Evolutionary conservation across 1,140 invertebrate genomes (phyloP), one percentile per base, ranked within the genome.

Genomic region (Drosophila nikananu): DNA sequence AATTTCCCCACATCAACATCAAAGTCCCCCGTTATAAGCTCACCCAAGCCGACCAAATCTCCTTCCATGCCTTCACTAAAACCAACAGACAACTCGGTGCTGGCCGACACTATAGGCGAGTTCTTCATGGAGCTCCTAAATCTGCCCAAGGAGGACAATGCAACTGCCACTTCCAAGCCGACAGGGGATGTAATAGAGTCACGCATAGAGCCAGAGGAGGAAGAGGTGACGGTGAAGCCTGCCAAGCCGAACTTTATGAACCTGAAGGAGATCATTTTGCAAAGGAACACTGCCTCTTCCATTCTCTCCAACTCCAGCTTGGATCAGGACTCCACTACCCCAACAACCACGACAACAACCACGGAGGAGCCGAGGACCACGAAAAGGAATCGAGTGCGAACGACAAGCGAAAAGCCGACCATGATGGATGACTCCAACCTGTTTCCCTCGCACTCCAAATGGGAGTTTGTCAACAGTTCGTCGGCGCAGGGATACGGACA

Each of bases 361-460:
- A 57, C 70, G 3, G 55, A 60, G 32, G 55, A 79, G 21, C 59
- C 76, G 0, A 71, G 23, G 7, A 70, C 74, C 23, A 89, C 86
- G 7, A 81, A 80, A 32, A 72, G 49, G 9, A 77, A 73, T 21
- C 86, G 78, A 9, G 51, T 87, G 6, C 72, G 83, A 1, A 89
- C 91, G 0, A 77, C 76, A 23, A 82, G 61, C 58, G 77, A 83
- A 7, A 62, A 64, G n/a, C 91, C 92, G 12, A 82, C 83, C 0
- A 91, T 91, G 67, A 30, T 93, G 23, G 92, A 93, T 27, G 92
- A 93, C 42, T 92, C 92, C 8, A 86, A 77, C 25, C 70, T 93
- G 3, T 93, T 93, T 54, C 92, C 92, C 30, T 89, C 89, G 13
- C 92, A 93, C 23, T 91, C 92, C 8, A 93, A 93, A 72, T 93